Percentiles rank a stretch among this genome's conserved stretches.
Conservation (phyloP, 2,888 invertebrate genomes). For the Mesorhabditis belari region DNA sequence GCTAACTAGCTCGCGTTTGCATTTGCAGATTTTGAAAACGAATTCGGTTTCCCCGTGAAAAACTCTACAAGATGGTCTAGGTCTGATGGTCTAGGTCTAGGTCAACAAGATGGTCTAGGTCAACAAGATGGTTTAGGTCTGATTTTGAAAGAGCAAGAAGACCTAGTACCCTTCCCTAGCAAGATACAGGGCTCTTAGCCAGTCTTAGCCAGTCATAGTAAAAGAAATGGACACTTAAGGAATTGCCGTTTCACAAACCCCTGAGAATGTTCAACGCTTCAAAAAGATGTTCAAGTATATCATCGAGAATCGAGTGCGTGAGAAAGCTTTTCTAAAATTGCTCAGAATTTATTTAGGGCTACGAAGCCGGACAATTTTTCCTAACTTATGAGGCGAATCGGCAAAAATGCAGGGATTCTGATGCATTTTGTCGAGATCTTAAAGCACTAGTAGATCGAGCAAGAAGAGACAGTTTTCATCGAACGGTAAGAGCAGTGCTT, state of each 20-base stretch:
- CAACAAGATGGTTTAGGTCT: too few relatives aligned
- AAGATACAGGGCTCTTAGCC: too few relatives aligned
- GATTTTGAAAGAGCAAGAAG: too few relatives aligned
- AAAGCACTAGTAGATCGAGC: not conserved
- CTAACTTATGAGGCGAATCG: not conserved
- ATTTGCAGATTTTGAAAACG: too few relatives aligned
- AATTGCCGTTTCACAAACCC: not conserved
- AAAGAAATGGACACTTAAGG: too few relatives aligned
- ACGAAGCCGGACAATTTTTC: not conserved
- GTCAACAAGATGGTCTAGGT: too few relatives aligned
- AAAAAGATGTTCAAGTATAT: not conserved
- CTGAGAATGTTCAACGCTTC: not conserved
- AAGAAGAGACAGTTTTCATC: not conserved
- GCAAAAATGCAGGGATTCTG: not conserved
- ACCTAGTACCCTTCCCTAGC: too few relatives aligned
- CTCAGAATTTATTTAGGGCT: not conserved
- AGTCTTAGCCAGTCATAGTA: too few relatives aligned
- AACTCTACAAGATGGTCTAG: too few relatives aligned
- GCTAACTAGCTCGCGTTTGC: too few relatives aligned
- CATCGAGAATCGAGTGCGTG: not conserved
- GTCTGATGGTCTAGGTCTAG: too few relatives aligned
- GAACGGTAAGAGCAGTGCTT: not conserved
- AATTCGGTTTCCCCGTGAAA: too few relatives aligned
- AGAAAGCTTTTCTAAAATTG: not conserved
- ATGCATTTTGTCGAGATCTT: not conserved